Base-by-base conservation (phyloP, 2,888 invertebrate genomes). In the Pseudococcus jackbeardsleyi region DNA sequence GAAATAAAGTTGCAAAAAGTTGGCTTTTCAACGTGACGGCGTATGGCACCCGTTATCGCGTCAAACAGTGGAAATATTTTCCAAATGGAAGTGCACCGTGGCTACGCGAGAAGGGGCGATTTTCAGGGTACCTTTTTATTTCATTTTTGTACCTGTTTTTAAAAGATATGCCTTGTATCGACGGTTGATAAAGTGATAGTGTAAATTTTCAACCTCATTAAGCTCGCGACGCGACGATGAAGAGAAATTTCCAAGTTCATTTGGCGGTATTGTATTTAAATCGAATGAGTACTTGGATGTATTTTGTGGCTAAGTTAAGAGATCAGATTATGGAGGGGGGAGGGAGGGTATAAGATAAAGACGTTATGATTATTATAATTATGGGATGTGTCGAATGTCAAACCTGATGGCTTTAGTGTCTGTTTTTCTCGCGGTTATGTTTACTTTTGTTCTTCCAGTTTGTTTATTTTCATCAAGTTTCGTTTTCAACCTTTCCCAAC, bases 21-120 rank as follows among this genome's bases (percentile, higher is more conserved):
- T 77, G 42, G 39, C 77, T 77, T 68, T 68, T 68, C 68, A 68
- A 77, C 77, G 26, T 77, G 77, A 77, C 77, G 77, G 17, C 42
- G 77, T 39, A 33, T 22, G 39, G 77, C 9, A 39, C 15, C 15
- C 72, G 77, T 77, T 77, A 77, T 77, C 77, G 77, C 77, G 39
- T n/a, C 77, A 26, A 77, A 26, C 42, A 77, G 42, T 42, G 42
- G 39, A n/a, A 39, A 77, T 77, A 39, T 77, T 77, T 39, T 39
- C 26, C 15, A 42, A 33, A 77, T 39, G 33, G 42, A 77, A 39
- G 26, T 77, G n/a, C 39, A n/a, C 19, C 39, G 77, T 8, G n/a
- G 42, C 42, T n/a, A n/a, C 17, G 39, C 17, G 7, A n/a, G n/a
- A 54, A 54, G n/a, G 7, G 17, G 3, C 8, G 4, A 7, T 3